phyloP scores from a whole-genome alignment of 2,113 vertebrate species.

The human (Homo sapiens) region GRCh38 chr13:38445501-38446000 shows the following conservation, averaged over 20 bases:
- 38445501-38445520: not conserved
- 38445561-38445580: not conserved
- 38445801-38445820: not conserved
- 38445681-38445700: not conserved
- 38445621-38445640: no score
- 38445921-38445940: not conserved
- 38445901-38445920: not conserved
- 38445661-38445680: no score
- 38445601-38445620: not conserved
- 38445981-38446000: not conserved
- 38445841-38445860: not conserved
- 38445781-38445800: not conserved
- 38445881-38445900: not conserved
- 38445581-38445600: not conserved
- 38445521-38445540: not conserved
- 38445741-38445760: not conserved
- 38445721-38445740: not conserved
- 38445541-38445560: not conserved
- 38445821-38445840: not conserved
- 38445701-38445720: not conserved
- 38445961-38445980: accelerated
- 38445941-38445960: no score
- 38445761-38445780: not conserved
- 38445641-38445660: not conserved
- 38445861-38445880: not conserved